Evolutionary conservation across 2,888 invertebrate genomes (phyloP), one percentile per base, ranked within the genome.

Genomic region (Keiferia lycopersicella): DNA sequence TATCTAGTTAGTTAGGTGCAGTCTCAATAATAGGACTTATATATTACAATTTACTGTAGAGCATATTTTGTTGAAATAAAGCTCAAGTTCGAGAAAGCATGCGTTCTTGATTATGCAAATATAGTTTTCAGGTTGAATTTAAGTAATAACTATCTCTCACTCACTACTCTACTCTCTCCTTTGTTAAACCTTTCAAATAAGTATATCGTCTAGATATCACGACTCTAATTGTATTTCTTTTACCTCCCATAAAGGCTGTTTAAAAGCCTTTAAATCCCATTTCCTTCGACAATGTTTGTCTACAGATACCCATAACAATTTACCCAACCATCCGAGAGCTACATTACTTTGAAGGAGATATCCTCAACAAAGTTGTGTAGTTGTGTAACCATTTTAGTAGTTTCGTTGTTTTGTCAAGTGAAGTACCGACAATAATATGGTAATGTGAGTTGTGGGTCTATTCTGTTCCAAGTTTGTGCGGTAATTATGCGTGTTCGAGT

Each of bases 401-500:
- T 50, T 50, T 16, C 51, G 53, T 53, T 53, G 56, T 56, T 56
- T 56, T 56, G 58, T 58, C 58, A 39, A 39, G 58, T 22, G 66
- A 30, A 30, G 26, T 20, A 67, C 67, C 67, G 68, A 68, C 71
- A 69, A 73, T 71, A 71, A 67, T 81, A 84, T 82, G 82, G 75
- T 81, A 84, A 84, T 82, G 79, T 72, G 70, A 68, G n/a, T 69
- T 68, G 56, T 56, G 26, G 34, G 60, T 26, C 75, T 76, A 77
- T 81, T 81, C 80, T 78, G 67, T 75, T 68, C 72, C 76, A 75
- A 78, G 76, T 79, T 73, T 74, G 79, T 77, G 73, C 74, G 71
- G 78, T 81, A 83, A 84, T 86, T 85, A 84, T 84, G 81, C 81
- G 74, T 68, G 69, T 58, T 20, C 58, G 20, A 10, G 58, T 60